phyloP scores from a whole-genome alignment of 1,140 invertebrate genomes.

The Uloborus diversus region DNA sequence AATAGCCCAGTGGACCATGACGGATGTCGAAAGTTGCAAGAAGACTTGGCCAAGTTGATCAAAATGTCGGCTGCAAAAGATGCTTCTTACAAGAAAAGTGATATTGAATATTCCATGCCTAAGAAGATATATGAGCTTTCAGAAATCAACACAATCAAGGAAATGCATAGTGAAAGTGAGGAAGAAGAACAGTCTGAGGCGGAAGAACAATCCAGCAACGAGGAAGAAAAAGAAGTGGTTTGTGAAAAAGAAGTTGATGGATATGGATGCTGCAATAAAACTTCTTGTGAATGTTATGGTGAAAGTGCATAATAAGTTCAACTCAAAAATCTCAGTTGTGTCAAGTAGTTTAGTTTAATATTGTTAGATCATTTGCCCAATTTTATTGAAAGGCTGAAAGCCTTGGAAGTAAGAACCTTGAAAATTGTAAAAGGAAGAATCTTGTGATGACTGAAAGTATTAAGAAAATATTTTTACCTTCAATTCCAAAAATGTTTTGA shows the following conservation, averaged over 20 bases:
- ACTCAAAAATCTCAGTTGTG: too few species aligned
- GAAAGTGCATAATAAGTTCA: too few species aligned
- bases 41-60: conserved; percentile 6
- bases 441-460: too few species aligned
- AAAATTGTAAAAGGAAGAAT: too few species aligned
- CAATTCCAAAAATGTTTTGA: too few species aligned
- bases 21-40: not conserved
- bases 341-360: too few species aligned
- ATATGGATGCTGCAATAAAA: not conserved
- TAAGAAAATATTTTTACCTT: too few species aligned
- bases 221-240: not conserved
- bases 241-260: not conserved
- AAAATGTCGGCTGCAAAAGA: not conserved
- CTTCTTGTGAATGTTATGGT: not conserved
- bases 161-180: not conserved
- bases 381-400: too few species aligned
- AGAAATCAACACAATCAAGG: not conserved
- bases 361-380: too few species aligned
- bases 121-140: too few species aligned
- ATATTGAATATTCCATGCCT: too few species aligned
- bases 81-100: not conserved
- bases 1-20: not conserved
- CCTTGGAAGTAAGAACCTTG: too few species aligned
- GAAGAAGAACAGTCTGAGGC: not conserved
- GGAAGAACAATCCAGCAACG: not conserved